phyloP scores from a whole-genome alignment of 2,888 invertebrate species.

The Cryptocheilus praepositus region DNA sequence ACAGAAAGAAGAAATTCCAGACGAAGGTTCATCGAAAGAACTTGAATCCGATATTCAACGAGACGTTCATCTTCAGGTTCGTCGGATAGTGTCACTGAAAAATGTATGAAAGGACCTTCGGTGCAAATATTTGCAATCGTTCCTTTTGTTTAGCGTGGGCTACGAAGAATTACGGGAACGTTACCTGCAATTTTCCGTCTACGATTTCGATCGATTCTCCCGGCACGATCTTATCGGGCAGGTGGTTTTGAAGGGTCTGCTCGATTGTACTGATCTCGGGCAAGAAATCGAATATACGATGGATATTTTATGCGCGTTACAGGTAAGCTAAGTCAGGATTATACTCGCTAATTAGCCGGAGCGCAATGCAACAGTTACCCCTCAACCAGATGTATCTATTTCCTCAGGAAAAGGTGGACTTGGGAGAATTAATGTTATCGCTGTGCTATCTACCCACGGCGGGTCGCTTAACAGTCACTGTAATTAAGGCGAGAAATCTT shows the following conservation, averaged over 20 bases:
- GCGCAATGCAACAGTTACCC: background rate
- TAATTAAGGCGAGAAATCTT: conserved; percentile 93
- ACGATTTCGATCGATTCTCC: conserved; percentile 92
- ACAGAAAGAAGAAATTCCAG: conserved; percentile 90
- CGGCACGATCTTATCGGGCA: conserved; percentile 91
- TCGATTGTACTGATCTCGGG: conserved; percentile 85
- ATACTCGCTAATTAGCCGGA: conserved; percentile 1
- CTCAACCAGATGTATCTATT: background rate
- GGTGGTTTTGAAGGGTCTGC: conserved; percentile 86
- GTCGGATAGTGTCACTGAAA: background rate
- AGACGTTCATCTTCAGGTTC: conserved; percentile 89
- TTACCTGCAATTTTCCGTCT: conserved; percentile 89
- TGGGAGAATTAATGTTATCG: conserved; percentile 94
- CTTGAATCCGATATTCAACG: conserved; percentile 88
- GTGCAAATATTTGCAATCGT: background rate
- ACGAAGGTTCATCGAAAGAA: conserved; percentile 90
- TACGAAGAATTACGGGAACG: conserved; percentile 86
- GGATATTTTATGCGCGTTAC: conserved; percentile 87
- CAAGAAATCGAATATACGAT: conserved; percentile 90
- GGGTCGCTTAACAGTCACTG: conserved; percentile 91
- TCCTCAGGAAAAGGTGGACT: conserved; percentile 86
- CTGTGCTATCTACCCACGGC: conserved; percentile 94
- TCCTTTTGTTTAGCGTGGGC: conserved; percentile 78
- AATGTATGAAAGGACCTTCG: background rate
- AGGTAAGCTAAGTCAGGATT: conserved; percentile 76